phyloP scores from a whole-genome alignment of 2,797 vertebrate species.

The Xiphophorus birchmanni region DNA sequence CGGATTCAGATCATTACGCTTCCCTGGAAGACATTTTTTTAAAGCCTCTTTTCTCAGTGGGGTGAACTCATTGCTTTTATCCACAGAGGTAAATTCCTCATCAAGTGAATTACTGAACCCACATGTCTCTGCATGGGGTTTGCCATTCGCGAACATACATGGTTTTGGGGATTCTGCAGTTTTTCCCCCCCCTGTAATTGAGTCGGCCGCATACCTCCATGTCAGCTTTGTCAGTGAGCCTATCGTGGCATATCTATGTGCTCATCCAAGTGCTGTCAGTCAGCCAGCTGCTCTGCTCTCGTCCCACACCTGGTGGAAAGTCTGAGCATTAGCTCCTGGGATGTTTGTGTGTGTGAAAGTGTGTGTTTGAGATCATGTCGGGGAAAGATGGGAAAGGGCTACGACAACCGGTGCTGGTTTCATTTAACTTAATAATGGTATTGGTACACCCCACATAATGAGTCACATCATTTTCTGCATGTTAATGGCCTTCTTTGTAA shows the following conservation, averaged over 20 bases:
- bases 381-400: constrained; percentile 1
- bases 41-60: neutral
- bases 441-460: constrained; percentile 50
- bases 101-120: constrained; percentile 31
- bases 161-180: neutral
- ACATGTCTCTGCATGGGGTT: constrained; percentile 11
- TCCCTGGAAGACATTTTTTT: neutral
- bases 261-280: constrained; percentile 52
- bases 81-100: constrained; percentile 28
- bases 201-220: constrained; percentile 19
- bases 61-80: neutral
- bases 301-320: constrained; percentile 31
- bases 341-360: constrained; percentile 15
- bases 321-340: constrained; percentile 17
- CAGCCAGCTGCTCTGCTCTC: constrained; percentile 38
- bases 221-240: constrained; percentile 26
- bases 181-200: constrained; percentile 14
- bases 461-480: constrained; percentile 50
- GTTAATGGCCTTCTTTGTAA: constrained; percentile 39
- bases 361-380: constrained; percentile 2
- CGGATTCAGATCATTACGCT: neutral
- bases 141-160: neutral
- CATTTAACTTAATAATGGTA: constrained; percentile 44
- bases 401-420: constrained; percentile 33
- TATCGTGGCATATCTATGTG: constrained; percentile 24